phyloP scores from a whole-genome alignment of 2,797 vertebrate genomes.

The Sciaenops ocellatus region DNA sequence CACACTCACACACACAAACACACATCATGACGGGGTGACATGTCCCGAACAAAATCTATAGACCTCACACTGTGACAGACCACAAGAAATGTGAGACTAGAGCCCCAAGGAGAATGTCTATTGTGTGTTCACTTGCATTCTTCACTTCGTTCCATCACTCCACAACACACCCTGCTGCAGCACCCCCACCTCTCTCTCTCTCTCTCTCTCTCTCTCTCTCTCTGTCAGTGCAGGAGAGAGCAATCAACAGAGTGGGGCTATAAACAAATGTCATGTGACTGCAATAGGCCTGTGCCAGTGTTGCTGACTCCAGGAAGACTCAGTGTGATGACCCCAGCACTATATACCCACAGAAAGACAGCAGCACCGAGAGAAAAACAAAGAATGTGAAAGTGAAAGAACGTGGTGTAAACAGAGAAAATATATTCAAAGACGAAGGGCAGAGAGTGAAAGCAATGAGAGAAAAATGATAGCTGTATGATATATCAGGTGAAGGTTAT shows the following conservation, averaged over 20 bases:
- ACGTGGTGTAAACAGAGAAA: slow-evolving; percentile 5
- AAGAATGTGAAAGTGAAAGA: not conserved
- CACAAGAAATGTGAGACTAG: slow-evolving; percentile 58
- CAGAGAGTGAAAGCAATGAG: not conserved
- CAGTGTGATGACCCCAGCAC: slow-evolving; percentile 71
- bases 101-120: slow-evolving; percentile 28
- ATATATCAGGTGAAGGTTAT: slow-evolving; percentile 26
- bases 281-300: slow-evolving; percentile 41
- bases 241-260: slow-evolving; percentile 73
- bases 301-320: slow-evolving; percentile 73
- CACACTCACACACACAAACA: not conserved
- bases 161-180: slow-evolving; percentile 19
- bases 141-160: slow-evolving; percentile 50
- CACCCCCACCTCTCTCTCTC: slow-evolving; percentile 18
- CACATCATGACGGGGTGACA: slow-evolving; percentile 4
- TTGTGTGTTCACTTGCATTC: slow-evolving; percentile 55
- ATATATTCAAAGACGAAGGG: not conserved
- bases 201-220: not conserved
- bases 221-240: slow-evolving; percentile 53
- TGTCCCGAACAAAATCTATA: slow-evolving; percentile 52
- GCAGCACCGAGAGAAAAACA: slow-evolving; percentile 28
- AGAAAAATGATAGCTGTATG: not conserved
- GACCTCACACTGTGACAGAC: slow-evolving; percentile 35
- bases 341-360: slow-evolving; percentile 30
- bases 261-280: slow-evolving; percentile 78